A percentile compares a stretch with the other conserved stretches of the same genome.
These are phyloP conservation scores for Candidula unifasciata DNA, from an alignment of 2,888 invertebrate genomes.

Conservation along the genomic window DNA sequence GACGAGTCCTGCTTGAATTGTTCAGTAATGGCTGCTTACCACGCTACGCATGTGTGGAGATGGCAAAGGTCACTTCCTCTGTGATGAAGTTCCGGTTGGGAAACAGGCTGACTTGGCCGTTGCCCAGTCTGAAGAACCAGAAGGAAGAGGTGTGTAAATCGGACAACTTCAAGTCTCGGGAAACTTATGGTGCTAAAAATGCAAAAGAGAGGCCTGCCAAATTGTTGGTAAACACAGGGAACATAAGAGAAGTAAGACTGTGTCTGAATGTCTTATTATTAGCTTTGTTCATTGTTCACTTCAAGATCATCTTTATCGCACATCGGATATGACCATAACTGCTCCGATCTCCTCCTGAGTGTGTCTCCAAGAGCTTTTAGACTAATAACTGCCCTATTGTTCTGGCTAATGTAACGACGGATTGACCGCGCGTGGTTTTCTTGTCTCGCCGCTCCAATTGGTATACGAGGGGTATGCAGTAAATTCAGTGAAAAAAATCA, in stretches of 20 bases:
- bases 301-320: too few relatives aligned
- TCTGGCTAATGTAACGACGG: too few relatives aligned
- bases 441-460: too few relatives aligned
- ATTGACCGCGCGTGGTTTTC: too few relatives aligned
- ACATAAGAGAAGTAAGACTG: conserved; percentile 43
- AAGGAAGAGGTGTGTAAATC: conserved; percentile 61
- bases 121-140: conserved; percentile 56
- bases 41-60: conserved; percentile 68
- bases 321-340: too few relatives aligned
- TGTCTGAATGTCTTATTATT: neutral
- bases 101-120: conserved; percentile 66
- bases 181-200: conserved; percentile 9
- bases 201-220: conserved; percentile 43
- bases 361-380: too few relatives aligned
- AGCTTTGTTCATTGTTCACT: too few relatives aligned
- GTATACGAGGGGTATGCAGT: too few relatives aligned
- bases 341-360: too few relatives aligned
- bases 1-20: conserved; percentile 61
- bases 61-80: conserved; percentile 62
- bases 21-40: conserved; percentile 72
- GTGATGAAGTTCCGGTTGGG: conserved; percentile 67
- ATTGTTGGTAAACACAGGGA: conserved; percentile 53
- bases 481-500: too few relatives aligned
- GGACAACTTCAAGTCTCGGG: conserved; percentile 54
- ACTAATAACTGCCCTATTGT: too few relatives aligned